Base-by-base conservation (phyloP, 1,140 invertebrate species). In the Pomacea maculata region DNA sequence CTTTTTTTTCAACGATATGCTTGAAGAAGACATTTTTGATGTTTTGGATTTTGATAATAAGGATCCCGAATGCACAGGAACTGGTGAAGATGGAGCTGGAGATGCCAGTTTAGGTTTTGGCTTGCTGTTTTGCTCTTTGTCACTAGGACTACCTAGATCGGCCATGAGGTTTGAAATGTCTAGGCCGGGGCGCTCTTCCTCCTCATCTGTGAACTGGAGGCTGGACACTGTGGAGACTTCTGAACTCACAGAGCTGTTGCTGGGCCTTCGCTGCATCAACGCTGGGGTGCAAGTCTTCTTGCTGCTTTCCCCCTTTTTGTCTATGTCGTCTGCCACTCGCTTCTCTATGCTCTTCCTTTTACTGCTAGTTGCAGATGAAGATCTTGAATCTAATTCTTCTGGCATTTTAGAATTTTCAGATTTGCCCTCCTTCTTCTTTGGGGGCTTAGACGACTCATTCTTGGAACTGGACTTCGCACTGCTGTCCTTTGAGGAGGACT, bases 131-230 rank as follows among this genome's bases (percentile, higher is more conserved):
- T n/a, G 29, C 21, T 78, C 67, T 57, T 78, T 78, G 17, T 67
- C 65, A 71, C 14, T 71, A 52, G 52, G 45, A n/a, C 67, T 67
- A 55, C 25, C 21, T 7, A 78, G 25, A 4, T 68, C 64, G 11
- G 65, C 67, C 67, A 78, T 78, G 45, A 78, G 67, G 12, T 65
- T 70, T 0, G 64, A 64, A 14, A 70, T 78, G n/a, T 57, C 45
- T 6, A 34, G 67, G 12, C 54, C 52, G 2, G 45, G 64, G 11
- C n/a, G 7, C 8, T 78, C 77, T 67, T 78, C 77, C 7, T 78
- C 77, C n/a, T 78, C 77, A 57, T 67, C 75, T 3, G 77, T 70
- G 67, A 78, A 78, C 8, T 71, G 54, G 21, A 78, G 77, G n/a
- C 77, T 78, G n/a, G 75, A 77, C 21, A 64, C 75, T 64, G 75